Conservation (phyloP, 2,113 vertebrate genomes). For the Mungos mungo region DNA sequence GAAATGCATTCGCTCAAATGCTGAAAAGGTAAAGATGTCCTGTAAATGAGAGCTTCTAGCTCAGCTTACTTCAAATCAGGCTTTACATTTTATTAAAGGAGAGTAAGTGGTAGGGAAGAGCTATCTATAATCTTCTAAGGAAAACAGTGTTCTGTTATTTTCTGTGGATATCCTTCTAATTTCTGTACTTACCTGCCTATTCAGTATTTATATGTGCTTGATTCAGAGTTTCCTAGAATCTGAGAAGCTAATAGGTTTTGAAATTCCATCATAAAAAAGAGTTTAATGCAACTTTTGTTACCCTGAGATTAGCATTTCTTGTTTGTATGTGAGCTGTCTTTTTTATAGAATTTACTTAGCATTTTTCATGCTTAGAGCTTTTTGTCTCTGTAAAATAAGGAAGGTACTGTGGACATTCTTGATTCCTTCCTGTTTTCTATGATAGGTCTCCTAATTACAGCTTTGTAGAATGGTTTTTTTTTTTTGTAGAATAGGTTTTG, state of each 20-base stretch:
- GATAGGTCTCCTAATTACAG: neutral
- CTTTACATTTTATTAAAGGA: slow-evolving; percentile 8
- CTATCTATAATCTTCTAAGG: neutral
- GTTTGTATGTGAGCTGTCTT: neutral
- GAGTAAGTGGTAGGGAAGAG: neutral
- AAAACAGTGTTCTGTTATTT: neutral
- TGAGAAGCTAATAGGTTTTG: neutral
- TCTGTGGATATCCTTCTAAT: slow-evolving; percentile 3
- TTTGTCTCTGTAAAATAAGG: neutral
- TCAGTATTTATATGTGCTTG: neutral
- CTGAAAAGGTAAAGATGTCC: slow-evolving; percentile 92
- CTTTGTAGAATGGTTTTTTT: neutral
- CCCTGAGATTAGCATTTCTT: neutral
- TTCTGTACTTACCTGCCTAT: neutral
- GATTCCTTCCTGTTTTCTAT: slow-evolving; percentile 18
- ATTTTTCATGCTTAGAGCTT: slow-evolving; percentile 17
- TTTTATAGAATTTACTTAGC: neutral
- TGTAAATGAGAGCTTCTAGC: neutral
- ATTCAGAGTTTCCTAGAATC: slow-evolving; percentile 42
- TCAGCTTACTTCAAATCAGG: slow-evolving; percentile 1
- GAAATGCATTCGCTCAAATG: slow-evolving; percentile 98
- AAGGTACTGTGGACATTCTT: neutral
- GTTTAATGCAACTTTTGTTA: slow-evolving; percentile 14
- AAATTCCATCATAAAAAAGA: slow-evolving; percentile 33
- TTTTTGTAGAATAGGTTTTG: no score